Evolutionary conservation across 2,797 vertebrate genomes (phyloP).

Genomic region (Acanthurus tractus): DNA sequence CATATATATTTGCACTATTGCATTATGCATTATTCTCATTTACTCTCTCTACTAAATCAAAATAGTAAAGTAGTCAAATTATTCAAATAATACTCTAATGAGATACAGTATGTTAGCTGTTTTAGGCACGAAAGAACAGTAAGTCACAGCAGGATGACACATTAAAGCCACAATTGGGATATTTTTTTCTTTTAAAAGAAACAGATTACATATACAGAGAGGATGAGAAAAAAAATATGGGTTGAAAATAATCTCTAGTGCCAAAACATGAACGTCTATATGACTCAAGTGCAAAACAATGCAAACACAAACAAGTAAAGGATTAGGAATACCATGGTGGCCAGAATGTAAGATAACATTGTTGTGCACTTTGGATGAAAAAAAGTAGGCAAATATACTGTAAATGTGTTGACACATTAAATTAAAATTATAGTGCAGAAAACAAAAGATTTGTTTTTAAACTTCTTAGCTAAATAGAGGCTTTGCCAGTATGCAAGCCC

Average conservation of each 20-base stretch:
- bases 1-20: too few species aligned
- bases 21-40: slow-evolving; percentile 12
- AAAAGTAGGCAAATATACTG: not conserved
- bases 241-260: slow-evolving; percentile 37
- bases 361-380: slow-evolving; percentile 5
- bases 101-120: slow-evolving; percentile 51
- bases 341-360: slow-evolving; percentile 3
- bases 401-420: not conserved
- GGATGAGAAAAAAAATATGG: not conserved
- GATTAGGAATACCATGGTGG: slow-evolving; percentile 24
- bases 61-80: slow-evolving; percentile 30
- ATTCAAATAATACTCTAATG: slow-evolving; percentile 24
- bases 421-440: not conserved
- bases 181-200: too few species aligned
- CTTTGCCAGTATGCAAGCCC: not conserved
- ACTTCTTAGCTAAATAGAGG: not conserved
- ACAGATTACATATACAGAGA: slow-evolving; percentile 15
- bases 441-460: not conserved
- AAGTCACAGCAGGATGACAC: slow-evolving; percentile 65
- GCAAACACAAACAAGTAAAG: not conserved
- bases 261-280: slow-evolving; percentile 6
- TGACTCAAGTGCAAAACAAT: slow-evolving; percentile 24
- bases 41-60: slow-evolving; percentile 36
- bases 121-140: slow-evolving; percentile 78
- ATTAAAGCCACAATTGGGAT: slow-evolving; percentile 72